A percentile compares a stretch with the other conserved stretches of the same genome.
Conservation (phyloP, 1,140 invertebrate genomes). For the Drosophila triauraria region DNA sequence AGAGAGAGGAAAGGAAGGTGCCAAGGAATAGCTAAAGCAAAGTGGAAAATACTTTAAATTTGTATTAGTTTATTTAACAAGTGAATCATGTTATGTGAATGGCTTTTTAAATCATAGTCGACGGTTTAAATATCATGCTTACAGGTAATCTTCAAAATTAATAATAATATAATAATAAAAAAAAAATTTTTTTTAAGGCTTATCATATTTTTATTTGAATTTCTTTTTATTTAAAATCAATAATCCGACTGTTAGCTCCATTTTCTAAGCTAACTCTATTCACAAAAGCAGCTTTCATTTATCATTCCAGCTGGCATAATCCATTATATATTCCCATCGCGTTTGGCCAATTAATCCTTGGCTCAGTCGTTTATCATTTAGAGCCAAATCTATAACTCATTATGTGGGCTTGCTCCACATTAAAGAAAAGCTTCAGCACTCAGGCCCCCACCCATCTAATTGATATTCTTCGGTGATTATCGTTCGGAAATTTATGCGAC, state of each 20-base stretch:
- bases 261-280: not conserved
- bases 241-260: not conserved
- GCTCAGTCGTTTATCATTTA: constrained; percentile 56
- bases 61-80: too few species aligned
- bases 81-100: too few species aligned
- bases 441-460: constrained; percentile 50
- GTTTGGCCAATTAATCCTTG: constrained; percentile 41
- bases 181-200: too few species aligned
- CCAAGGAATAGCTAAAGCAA: too few species aligned
- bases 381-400: constrained; percentile 73
- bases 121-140: too few species aligned
- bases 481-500: constrained; percentile 71
- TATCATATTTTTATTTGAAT: not conserved
- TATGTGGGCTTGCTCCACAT: constrained; percentile 70
- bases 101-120: too few species aligned
- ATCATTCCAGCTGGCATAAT: constrained; percentile 24
- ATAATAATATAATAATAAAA: too few species aligned
- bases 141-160: too few species aligned
- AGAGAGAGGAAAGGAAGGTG: not conserved
- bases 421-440: constrained; percentile 53
- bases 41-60: not conserved
- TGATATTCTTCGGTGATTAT: constrained; percentile 74
- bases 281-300: constrained; percentile 23
- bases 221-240: not conserved
- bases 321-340: constrained; percentile 56